These are phyloP conservation scores for Scrobipalpa atriplicella DNA, from an alignment of 2,888 invertebrate species.

Conservation along the genomic window DNA sequence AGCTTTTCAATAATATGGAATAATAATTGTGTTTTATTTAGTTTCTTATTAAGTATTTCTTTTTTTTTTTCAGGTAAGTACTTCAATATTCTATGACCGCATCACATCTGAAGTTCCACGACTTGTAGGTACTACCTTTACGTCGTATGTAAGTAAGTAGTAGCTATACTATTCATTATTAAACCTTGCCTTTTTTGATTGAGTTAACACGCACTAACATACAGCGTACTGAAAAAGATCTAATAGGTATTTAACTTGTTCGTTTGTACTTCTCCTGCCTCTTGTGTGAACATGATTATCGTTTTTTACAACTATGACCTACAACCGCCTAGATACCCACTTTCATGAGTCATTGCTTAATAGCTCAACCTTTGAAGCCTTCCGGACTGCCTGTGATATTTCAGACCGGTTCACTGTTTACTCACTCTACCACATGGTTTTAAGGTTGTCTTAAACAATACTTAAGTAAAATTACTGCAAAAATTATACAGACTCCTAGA, in stretches of 20 bases:
- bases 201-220: too few relatives aligned
- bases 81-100: neutral
- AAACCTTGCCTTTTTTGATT: too few relatives aligned
- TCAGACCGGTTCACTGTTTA: slow-evolving; percentile 12
- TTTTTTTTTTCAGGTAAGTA: slow-evolving; percentile 14
- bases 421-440: neutral
- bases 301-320: neutral
- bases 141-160: too few relatives aligned
- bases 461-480: neutral
- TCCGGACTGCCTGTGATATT: slow-evolving; percentile 14
- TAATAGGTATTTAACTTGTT: neutral
- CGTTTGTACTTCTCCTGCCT: too few relatives aligned
- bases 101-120: too few relatives aligned
- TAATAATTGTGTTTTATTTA: neutral
- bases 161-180: too few relatives aligned
- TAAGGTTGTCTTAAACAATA: neutral
- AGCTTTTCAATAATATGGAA: too few relatives aligned
- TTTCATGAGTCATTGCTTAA: slow-evolving; percentile 15
- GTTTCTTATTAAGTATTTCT: neutral
- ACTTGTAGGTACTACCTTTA: too few relatives aligned
- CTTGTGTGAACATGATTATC: neutral
- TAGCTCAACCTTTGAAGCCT: slow-evolving; percentile 5
- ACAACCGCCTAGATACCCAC: slow-evolving; percentile 1
- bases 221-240: neutral
- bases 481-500: neutral